Base-by-base conservation (phyloP, 1,140 invertebrate genomes). In the Zophobas atratus region DNA sequence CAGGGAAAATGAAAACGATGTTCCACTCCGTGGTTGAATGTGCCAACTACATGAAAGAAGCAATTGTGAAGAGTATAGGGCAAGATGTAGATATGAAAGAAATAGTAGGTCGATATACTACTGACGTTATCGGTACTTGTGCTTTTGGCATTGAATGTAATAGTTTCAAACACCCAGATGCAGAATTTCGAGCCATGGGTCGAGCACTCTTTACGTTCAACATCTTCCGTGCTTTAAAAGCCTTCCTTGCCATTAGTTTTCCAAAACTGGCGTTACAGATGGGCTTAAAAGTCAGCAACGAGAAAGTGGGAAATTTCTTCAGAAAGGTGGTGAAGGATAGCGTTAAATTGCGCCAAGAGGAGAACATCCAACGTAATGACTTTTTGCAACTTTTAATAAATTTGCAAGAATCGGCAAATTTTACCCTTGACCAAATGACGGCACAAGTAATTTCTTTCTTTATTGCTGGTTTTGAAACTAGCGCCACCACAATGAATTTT, bases 371-470 rank as follows among this genome's bases (percentile, higher is more conserved):
- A 0, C 80, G 87, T n/a, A 85, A 88, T 70, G 91, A 92, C 82
- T 90, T 91, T 75, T 76, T 91, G 34, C 88, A 91, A 77, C 74
- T 90, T 0, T 56, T 91, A 49, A 82, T 90, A 5, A 88, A 92
- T 34, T 6, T 63, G 57, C 36, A 35, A 33, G 36, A 71, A 2
- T 34, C 41, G 20, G 34, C 32, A 38, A 38, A 33, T 20, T 48
- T 71, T 8, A 71, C 8, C 5, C 3, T 71, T 5, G 48, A 71
- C 20, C 41, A 71, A 48, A 71, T 91, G 1, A 87, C 89, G 0
- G 88, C 89, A 1, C 92, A 93, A 72, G 87, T 89, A 0, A 86
- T 92, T 78, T 81, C 90, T 0, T 93, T 93, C 80, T 88, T 93
- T 74, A 84, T 92, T 4, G 93, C 91, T 1, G 88, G 88, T 3